phyloP scores from a whole-genome alignment of 2,888 invertebrate genomes.

The Heliconius sara region DNA sequence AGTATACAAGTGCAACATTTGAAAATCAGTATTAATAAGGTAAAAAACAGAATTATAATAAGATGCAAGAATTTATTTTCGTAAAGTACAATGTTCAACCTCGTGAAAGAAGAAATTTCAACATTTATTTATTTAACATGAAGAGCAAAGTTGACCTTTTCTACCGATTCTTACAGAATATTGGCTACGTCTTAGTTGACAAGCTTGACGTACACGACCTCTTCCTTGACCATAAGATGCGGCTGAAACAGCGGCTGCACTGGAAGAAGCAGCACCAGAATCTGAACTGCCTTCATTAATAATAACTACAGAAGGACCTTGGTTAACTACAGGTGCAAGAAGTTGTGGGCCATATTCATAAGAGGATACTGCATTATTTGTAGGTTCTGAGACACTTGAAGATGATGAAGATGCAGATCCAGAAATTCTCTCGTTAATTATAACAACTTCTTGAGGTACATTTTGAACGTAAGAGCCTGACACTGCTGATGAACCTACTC shows the following conservation, averaged over 20 bases:
- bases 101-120: constrained; percentile 29
- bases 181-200: constrained; percentile 62
- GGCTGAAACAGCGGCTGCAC: constrained; percentile 24
- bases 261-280: constrained; percentile 30
- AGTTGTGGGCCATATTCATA: constrained; percentile 14
- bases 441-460: constrained; percentile 32
- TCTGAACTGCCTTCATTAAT: constrained; percentile 27
- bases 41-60: background rate
- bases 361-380: background rate
- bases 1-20: background rate
- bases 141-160: constrained; percentile 59
- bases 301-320: background rate
- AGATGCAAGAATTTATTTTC: constrained; percentile 63
- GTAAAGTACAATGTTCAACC: constrained; percentile 60
- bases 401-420: background rate
- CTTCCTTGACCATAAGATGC: constrained; percentile 50
- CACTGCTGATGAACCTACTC: background rate
- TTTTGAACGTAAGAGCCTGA: background rate
- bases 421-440: constrained; percentile 39
- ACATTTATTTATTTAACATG: constrained; percentile 58
- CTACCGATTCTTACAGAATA: constrained; percentile 64
- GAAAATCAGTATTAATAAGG: background rate
- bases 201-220: constrained; percentile 59
- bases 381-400: background rate
- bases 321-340: background rate